Percentiles rank a stretch among this genome's conserved stretches.
These are phyloP conservation scores for Platichthys flesus DNA, from an alignment of 2,113 vertebrate genomes.

Conservation along the genomic window DNA sequence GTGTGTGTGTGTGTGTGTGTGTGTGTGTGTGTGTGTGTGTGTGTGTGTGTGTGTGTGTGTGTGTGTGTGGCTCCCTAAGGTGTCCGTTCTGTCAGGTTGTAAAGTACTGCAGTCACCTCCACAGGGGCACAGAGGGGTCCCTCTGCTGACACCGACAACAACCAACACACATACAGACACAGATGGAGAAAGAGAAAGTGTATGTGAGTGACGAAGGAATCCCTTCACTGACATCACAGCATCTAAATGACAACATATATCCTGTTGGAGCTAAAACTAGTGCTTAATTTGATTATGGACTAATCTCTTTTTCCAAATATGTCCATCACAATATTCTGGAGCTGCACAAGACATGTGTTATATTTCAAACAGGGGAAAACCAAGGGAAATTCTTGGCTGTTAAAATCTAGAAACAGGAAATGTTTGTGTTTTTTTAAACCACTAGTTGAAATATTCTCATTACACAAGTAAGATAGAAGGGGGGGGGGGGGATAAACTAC, in stretches of 20 bases:
- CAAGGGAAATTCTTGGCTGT: too few species aligned
- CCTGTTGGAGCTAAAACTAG: neutral
- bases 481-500: neutral
- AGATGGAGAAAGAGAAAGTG: neutral
- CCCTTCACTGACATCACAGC: constrained; percentile 51
- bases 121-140: constrained; percentile 63
- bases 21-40: constrained; percentile 28
- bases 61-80: constrained; percentile 72
- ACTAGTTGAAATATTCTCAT: neutral
- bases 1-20: constrained; percentile 11
- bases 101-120: constrained; percentile 80
- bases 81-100: constrained; percentile 75
- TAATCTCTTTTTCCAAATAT: neutral
- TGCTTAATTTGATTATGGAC: neutral
- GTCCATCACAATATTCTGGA: neutral
- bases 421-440: neutral
- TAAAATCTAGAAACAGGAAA: too few species aligned
- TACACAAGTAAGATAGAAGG: too few species aligned
- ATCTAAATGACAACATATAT: constrained; percentile 3
- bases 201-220: constrained; percentile 41
- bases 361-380: too few species aligned
- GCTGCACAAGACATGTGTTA: too few species aligned
- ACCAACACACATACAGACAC: constrained; percentile 42
- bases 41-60: constrained; percentile 16
- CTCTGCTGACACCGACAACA: constrained; percentile 51